phyloP scores from a whole-genome alignment of 2,797 vertebrate species.

The Rhinoraja longicauda region DNA sequence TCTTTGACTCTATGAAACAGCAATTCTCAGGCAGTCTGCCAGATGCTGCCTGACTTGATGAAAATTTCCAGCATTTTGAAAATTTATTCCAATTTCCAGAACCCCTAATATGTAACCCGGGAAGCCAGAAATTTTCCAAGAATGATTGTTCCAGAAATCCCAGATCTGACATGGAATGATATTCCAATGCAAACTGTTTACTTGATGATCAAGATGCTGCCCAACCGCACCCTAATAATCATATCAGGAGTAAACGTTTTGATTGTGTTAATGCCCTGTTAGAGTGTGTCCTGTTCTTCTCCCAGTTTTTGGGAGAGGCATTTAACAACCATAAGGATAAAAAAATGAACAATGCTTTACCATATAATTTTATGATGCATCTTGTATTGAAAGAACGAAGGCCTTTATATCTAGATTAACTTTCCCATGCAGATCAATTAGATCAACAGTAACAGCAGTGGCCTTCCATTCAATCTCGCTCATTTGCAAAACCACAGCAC shows the following conservation, averaged over 20 bases:
- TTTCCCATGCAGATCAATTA: slow-evolving; percentile 23
- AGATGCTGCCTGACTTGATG: neutral
- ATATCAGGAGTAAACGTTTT: neutral
- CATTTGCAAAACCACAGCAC: slow-evolving; percentile 9
- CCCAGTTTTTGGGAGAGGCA: neutral
- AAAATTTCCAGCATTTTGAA: neutral
- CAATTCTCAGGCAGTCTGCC: too few relatives aligned
- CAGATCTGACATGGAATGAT: neutral
- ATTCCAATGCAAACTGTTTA: neutral
- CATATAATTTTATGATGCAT: neutral
- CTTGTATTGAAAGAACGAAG: neutral
- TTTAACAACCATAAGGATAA: neutral
- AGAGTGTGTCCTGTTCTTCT: neutral
- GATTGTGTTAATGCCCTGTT: neutral
- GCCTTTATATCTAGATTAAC: neutral
- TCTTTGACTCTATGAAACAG: too few relatives aligned
- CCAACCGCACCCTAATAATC: neutral
- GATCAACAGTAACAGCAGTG: slow-evolving; percentile 3
- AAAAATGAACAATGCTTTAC: neutral
- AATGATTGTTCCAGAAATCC: neutral
- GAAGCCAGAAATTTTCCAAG: neutral
- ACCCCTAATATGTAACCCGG: neutral
- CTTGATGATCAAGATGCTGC: neutral
- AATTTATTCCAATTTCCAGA: neutral
- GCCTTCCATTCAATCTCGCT: neutral